Evolutionary conservation across 2,113 vertebrate species (phyloP), one percentile per base, ranked within the genome.

Genomic region (Myxocyprinus asiaticus): DNA sequence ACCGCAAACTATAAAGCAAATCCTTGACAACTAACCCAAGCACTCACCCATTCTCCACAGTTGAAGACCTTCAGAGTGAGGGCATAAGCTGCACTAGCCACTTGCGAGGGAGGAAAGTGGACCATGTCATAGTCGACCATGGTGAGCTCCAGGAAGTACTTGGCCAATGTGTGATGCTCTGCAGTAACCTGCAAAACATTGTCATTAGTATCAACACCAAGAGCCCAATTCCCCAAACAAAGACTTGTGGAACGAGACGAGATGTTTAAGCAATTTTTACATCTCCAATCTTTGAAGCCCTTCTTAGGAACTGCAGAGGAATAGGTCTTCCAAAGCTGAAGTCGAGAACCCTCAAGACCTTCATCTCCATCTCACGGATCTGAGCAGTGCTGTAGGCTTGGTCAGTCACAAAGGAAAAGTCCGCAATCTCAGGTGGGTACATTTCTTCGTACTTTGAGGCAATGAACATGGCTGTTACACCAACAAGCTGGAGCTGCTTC

Each of bases 361-460:
- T 91, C 83, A 84, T 90, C 84, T 98, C 95, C 94, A 95, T 97
- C 8, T 95, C 89, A 51, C 89, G 15, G 83, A 97, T 95, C 65
- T 96, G 89, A 4, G 84, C 65, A 0, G 90, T 94, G 12, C 90
- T 95, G 68, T 94, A 97, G 5, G 91, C 90, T 0, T 87, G 4
- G 81, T 94, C 89, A 0, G 94, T 96, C 68, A 95, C 83, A 10
- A 84, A 94, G 53, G 86, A 90, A 65, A 97, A 95, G 70, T 95
- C 93, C 0, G 80, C 90, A n/a, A 94, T 90, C 85, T 87, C 75
- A 0, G 92, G 94, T 3, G 92, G 91, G 82, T 89, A 90, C 82
- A 92, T 90, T 86, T 97, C 96, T 88, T 96, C 93, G 0, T 96
- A 97, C 84, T 97, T 98, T 74, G 94, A 94, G n/a, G 95, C 95